Base-by-base conservation (phyloP, 2,113 vertebrate genomes). In the Datnioides undecimradiatus region DNA sequence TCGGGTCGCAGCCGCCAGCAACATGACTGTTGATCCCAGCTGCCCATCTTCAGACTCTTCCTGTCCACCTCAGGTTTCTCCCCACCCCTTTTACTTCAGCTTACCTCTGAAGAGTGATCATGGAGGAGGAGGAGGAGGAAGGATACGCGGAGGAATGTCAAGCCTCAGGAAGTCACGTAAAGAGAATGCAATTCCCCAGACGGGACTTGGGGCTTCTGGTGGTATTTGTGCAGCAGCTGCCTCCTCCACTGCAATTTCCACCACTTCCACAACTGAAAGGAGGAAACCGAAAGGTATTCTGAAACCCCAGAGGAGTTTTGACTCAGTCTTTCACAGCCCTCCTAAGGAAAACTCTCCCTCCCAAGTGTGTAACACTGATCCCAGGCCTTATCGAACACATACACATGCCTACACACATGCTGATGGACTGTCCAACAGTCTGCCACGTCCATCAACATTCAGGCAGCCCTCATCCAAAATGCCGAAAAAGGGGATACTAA, bases 401-500 rank as follows among this genome's bases (percentile, higher is more conserved):
- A n/a, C 73, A 29, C 75, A 76, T 41, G 3, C 66, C 41, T 76
- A 80, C 62, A n/a, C 52, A 16, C 67, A 52, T 45, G 29, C 63
- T 19, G 89, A 91, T 5, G 59, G 77, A 46, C 43, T 81, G 13
- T 68, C 85, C 57, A 59, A 51, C 36, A 80, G 71, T 59, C 71
- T 82, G 34, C 72, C 78, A 2, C 48, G 80, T 34, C 85, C 83
- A 4, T 86, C 88, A n/a, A 65, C 79, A 4, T 91, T 90, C 81
- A 90, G 78, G 57, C 92, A 92, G 66, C 89, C 88, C 9, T 93
- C 92, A 27, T 92, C 90, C 58, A 95, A 93, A 83, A 94, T 93
- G 92, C 94, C 95, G 31, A 94, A 95, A 73, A 96, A 96, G 71
- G 94, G 95, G 13, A 96, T 96, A 81, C 90, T 96, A 6, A 96